Evolutionary conservation across 2,113 vertebrate genomes (phyloP), one percentile per base, ranked within the genome.

Genomic region (Dendrocopos noguchii): DNA sequence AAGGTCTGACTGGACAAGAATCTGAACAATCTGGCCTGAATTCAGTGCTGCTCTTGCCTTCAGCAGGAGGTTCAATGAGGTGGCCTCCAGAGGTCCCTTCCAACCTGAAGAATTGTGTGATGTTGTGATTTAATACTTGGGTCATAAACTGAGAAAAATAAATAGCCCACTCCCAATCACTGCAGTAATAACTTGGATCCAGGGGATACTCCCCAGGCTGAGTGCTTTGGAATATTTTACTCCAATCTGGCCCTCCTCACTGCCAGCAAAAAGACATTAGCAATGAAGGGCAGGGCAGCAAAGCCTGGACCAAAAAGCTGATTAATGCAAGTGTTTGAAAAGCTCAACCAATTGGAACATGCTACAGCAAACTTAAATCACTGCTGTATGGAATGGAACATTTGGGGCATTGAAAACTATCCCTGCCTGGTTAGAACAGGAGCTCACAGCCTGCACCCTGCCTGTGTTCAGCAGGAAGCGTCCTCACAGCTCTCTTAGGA

Each of bases 181-280:
- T 92, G 27, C 88, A 65, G 72, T 92, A 68, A 19, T 93, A 91
- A 95, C 59, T 95, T 25, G 83, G 71, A 87, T 92, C 47, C 90
- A 83, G 55, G 28, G 84, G 44, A 96, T 95, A 94, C 68, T 97
- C 90, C 87, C 87, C 42, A 29, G 63, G 19, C 93, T 90, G 78
- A 95, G 91, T 81, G 82, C n/a, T 57, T 91, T 95, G 91, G 92
- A 96, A 95, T 96, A 86, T 95, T 96, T 95, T 96, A 92, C 89
- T 96, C 75, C 70, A 12, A 3, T 94, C 39, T 94, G 90, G 85
- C 60, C 50, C 92, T 70, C 64, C 68, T 95, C 85, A 9, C 74
- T 96, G 83, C 95, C 92, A 95, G 76, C 46, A 94, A 89, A 93
- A 81, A 91, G 90, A 27, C 13, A 88, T 86, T 88, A 94, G 71